Percentiles rank a stretch among this genome's conserved stretches.
Evolutionary conservation across 1,140 invertebrate genomes (phyloP).

Genomic region (Drosophila guanche): DNA sequence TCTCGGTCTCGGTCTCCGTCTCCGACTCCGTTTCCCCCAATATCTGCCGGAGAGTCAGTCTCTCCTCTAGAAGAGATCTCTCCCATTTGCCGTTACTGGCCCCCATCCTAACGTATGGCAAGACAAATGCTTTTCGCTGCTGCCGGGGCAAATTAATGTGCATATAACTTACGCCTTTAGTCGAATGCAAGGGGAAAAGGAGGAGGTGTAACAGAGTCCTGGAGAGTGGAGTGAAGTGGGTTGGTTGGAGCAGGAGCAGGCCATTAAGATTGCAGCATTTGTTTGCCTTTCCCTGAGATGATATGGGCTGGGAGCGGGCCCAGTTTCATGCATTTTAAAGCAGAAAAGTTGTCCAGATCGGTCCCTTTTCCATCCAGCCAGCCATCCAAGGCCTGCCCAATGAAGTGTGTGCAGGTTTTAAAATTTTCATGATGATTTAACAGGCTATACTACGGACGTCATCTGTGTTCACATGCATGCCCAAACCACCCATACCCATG

Average conservation of each 20-base stretch:
- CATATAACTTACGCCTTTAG: constrained; percentile 78
- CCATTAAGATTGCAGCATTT: constrained; percentile 71
- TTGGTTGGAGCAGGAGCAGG: background rate
- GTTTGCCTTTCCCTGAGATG: constrained; percentile 36
- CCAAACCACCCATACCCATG: background rate
- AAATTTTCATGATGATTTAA: constrained; percentile 79
- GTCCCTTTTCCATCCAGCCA: background rate
- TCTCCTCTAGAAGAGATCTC: constrained; percentile 27
- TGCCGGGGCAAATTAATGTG: constrained; percentile 74
- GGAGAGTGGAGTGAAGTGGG: constrained; percentile 9
- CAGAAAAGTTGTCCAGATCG: constrained; percentile 1
- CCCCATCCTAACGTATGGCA: constrained; percentile 51
- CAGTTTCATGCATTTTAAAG: constrained; percentile 76
- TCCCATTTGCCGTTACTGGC: constrained; percentile 13
- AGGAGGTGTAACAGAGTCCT: too few species aligned
- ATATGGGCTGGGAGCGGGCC: background rate
- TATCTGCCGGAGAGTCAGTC: background rate
- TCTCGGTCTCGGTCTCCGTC: constrained; percentile 21
- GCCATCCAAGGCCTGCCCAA: constrained; percentile 51
- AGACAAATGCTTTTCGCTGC: constrained; percentile 74
- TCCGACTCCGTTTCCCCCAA: background rate
- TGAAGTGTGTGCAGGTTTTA: constrained; percentile 72
- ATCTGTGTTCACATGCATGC: constrained; percentile 33
- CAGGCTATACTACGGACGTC: constrained; percentile 51
- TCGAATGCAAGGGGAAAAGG: constrained; percentile 1